Conservation (phyloP, 2,113 vertebrate species). For the Probosciger aterrimus region DNA sequence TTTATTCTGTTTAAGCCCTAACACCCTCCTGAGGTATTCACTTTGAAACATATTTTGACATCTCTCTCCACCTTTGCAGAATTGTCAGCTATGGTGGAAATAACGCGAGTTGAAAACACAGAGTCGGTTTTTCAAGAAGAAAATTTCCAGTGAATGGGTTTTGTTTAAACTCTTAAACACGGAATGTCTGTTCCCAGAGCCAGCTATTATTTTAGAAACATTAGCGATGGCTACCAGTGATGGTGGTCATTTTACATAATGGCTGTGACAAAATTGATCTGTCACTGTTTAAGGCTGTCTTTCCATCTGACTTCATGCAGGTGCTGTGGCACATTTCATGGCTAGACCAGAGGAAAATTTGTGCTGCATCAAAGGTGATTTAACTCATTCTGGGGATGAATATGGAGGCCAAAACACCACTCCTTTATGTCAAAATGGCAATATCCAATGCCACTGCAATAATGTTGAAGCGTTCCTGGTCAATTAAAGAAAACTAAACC, state of each 20-base stretch:
- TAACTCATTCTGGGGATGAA: background rate
- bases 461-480: background rate
- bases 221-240: background rate
- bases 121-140: background rate
- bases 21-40: background rate
- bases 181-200: background rate
- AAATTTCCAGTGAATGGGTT: background rate
- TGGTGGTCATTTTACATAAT: background rate
- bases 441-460: background rate
- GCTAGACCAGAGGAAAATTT: background rate
- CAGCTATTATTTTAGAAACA: background rate
- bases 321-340: background rate
- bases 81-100: background rate
- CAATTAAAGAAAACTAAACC: background rate
- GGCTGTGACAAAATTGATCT: background rate
- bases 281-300: background rate
- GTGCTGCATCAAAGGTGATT: background rate
- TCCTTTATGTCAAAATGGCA: background rate
- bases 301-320: background rate
- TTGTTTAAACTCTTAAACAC: background rate
- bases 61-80: background rate
- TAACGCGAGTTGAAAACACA: background rate
- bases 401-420: background rate
- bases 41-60: background rate
- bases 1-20: background rate